Evolutionary conservation across 2,888 invertebrate species (phyloP).

Genomic region (Drosophila merina): DNA sequence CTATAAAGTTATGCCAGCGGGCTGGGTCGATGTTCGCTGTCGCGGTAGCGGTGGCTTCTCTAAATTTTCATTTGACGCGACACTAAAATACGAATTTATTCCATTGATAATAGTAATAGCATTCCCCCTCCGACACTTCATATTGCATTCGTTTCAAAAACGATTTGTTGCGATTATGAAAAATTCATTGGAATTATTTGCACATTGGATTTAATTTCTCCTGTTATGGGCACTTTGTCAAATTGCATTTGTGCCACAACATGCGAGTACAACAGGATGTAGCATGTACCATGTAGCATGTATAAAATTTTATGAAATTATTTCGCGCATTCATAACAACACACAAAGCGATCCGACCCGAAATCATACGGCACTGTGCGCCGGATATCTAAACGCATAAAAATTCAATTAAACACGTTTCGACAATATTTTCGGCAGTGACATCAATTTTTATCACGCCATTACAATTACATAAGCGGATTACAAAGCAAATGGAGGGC

Average conservation of each 20-base stretch:
- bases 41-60: not conserved
- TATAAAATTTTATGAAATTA: conserved; percentile 74
- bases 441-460: conserved; percentile 74
- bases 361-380: conserved; percentile 39
- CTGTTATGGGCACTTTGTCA: conserved; percentile 59
- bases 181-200: conserved; percentile 46
- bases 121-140: conserved; percentile 14
- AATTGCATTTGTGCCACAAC: conserved; percentile 49
- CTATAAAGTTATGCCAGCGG: conserved; percentile 22
- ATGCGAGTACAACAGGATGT: too few species aligned
- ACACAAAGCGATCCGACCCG: conserved; percentile 29
- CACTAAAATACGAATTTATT: conserved; percentile 6
- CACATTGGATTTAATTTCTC: conserved; percentile 44
- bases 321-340: conserved; percentile 32
- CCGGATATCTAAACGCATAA: conserved; percentile 61
- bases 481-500: conserved; percentile 45
- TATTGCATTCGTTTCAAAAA: conserved; percentile 7
- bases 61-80: conserved; percentile 3
- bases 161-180: conserved; percentile 36
- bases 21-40: too few species aligned
- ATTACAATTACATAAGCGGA: conserved; percentile 78
- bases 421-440: conserved; percentile 71
- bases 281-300: conserved; percentile 16
- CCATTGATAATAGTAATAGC: conserved; percentile 32
- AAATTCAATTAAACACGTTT: conserved; percentile 80